phyloP scores from a whole-genome alignment of 2,888 invertebrate genomes.

The Aphidius colemani region DNA sequence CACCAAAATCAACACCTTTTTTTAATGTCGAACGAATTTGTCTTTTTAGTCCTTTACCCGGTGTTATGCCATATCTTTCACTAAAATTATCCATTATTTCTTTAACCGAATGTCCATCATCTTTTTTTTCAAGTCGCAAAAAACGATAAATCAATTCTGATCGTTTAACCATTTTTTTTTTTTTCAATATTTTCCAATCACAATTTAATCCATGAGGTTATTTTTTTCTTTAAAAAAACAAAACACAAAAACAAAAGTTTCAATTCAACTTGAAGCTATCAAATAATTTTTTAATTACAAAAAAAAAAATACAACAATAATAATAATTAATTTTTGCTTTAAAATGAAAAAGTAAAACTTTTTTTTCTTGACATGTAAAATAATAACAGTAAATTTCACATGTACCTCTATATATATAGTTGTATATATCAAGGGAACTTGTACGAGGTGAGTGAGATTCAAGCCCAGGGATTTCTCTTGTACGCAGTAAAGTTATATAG shows the following conservation, averaged over 20 bases:
- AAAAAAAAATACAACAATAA: too few relatives aligned
- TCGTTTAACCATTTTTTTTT: conserved; percentile 35
- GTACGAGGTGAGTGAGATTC: not conserved
- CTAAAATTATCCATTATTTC: conserved; percentile 45
- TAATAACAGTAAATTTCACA: too few relatives aligned
- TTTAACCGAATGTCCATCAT: conserved; percentile 41
- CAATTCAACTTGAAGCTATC: not conserved
- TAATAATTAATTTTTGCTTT: too few relatives aligned
- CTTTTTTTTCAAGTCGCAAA: conserved; percentile 37
- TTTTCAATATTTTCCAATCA: conserved; percentile 4
- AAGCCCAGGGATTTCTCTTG: too few relatives aligned
- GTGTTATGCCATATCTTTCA: conserved; percentile 37
- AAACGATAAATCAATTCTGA: conserved; percentile 45
- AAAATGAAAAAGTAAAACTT: too few relatives aligned
- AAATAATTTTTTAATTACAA: too few relatives aligned
- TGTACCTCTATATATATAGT: too few relatives aligned
- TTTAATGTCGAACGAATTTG: conserved; percentile 46
- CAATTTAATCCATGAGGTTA: not conserved
- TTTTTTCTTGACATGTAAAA: too few relatives aligned
- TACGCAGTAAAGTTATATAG: not conserved
- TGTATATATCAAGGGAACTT: conserved; percentile 20
- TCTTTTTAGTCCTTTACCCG: conserved; percentile 39
- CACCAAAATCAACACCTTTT: conserved; percentile 49
- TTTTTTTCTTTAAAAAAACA: not conserved
- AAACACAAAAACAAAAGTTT: not conserved